Evolutionary conservation across 2,113 vertebrate species (phyloP).

Genomic region (Megaptera novaeangliae): DNA sequence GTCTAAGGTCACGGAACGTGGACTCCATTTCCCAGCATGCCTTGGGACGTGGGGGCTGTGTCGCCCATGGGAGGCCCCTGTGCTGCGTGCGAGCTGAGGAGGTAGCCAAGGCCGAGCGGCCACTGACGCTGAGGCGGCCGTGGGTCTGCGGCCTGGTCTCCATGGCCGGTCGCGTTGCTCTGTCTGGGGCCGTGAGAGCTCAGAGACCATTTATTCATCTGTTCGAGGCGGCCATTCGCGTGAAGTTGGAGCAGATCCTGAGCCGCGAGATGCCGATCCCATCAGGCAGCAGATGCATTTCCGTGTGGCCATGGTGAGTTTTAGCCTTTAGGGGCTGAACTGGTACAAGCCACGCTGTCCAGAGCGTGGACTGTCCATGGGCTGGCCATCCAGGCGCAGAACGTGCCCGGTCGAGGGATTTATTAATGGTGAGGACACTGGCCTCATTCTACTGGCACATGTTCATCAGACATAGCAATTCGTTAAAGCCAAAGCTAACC

Average conservation of each 20-base stretch:
- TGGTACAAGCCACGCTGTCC: slow-evolving; percentile 83
- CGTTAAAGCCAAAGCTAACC: background rate
- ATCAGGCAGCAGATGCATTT: slow-evolving; percentile 85
- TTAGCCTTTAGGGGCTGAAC: slow-evolving; percentile 79
- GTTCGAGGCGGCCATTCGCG: slow-evolving; percentile 79
- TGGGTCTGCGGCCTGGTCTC: accelerated
- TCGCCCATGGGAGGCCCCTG: accelerated
- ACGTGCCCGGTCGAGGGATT: background rate
- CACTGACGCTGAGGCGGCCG: accelerated
- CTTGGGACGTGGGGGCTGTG: accelerated
- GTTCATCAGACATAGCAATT: background rate
- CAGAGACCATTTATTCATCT: slow-evolving; percentile 65
- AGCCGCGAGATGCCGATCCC: slow-evolving; percentile 58
- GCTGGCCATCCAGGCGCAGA: slow-evolving; percentile 67
- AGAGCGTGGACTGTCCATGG: slow-evolving; percentile 85
- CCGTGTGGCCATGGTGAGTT: slow-evolving; percentile 85
- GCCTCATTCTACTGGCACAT: background rate
- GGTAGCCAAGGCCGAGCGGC: background rate
- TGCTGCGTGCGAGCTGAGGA: accelerated
- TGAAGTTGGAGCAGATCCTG: slow-evolving; percentile 80
- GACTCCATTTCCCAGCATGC: slow-evolving; percentile 45
- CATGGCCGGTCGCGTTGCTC: accelerated
- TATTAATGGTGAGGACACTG: background rate
- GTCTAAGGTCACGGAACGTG: accelerated
- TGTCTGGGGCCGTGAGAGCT: background rate